A percentile compares a stretch with the other conserved stretches of the same genome.
Conservation (phyloP, 1,140 invertebrate species). For the Oscheius sp. region DNA sequence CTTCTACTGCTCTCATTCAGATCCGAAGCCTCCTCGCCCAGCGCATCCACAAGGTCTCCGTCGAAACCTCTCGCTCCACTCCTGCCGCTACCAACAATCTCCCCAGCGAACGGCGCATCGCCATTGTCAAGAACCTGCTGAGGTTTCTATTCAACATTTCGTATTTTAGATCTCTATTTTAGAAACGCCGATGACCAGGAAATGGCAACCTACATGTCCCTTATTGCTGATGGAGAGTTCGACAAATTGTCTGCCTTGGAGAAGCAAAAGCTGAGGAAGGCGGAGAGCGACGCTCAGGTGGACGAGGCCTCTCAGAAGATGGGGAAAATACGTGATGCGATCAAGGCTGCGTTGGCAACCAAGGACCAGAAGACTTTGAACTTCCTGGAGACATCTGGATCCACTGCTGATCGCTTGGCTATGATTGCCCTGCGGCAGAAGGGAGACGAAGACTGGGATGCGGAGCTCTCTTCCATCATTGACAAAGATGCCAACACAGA, state of each 20-base stretch:
- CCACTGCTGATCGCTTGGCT: neutral
- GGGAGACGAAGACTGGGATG: neutral
- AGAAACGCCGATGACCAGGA: slow-evolving; percentile 20
- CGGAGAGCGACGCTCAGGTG: neutral
- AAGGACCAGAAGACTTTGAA: slow-evolving; percentile 21
- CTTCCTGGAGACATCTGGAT: neutral
- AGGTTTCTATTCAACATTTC: slow-evolving; percentile 10
- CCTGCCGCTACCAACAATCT: neutral
- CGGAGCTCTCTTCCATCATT: neutral
- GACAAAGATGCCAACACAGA: neutral
- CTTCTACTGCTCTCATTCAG: neutral
- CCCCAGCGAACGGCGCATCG: neutral
- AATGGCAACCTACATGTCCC: slow-evolving; percentile 11
- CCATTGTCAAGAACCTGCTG: neutral
- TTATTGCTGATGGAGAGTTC: slow-evolving; percentile 26
- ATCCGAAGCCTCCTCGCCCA: neutral
- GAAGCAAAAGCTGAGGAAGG: slow-evolving; percentile 4
- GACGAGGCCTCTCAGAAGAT: slow-evolving; percentile 8
- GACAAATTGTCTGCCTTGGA: neutral
- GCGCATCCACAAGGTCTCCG: neutral
- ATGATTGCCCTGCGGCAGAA: too few species aligned
- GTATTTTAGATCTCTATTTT: neutral
- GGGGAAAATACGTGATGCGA: slow-evolving; percentile 19
- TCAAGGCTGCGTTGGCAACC: slow-evolving; percentile 18
- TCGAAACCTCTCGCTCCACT: neutral